Evolutionary conservation across 2,888 invertebrate species (phyloP).

Genomic region (Hipparchia semele): DNA sequence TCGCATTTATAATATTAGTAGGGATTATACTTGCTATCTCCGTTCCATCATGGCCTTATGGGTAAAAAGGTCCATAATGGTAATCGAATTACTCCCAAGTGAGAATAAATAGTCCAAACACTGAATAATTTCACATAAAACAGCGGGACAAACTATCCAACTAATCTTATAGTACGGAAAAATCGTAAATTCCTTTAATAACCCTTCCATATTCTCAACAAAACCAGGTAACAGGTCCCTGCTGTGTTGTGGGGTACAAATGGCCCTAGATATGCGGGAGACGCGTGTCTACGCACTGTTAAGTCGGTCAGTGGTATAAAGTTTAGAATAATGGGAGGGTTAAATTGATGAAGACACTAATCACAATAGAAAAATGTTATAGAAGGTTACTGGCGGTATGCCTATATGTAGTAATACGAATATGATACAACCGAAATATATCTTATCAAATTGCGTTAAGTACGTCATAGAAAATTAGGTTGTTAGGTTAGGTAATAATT

Average conservation of each 20-base stretch:
- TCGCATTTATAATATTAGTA: too few species aligned
- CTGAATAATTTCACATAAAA: constrained; percentile 8
- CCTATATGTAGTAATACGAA: too few species aligned
- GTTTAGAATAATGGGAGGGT: constrained; percentile 27
- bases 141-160: constrained; percentile 14
- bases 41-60: too few species aligned
- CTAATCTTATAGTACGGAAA: constrained; percentile 10
- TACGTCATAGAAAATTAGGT: too few species aligned
- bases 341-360: constrained; percentile 20
- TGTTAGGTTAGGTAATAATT: too few species aligned
- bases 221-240: constrained; percentile 46
- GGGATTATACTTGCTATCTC: too few species aligned
- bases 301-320: constrained; percentile 41
- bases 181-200: constrained; percentile 17
- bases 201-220: constrained; percentile 24
- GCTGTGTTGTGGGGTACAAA: constrained; percentile 48
- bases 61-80: neutral
- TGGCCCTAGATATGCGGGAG: constrained; percentile 38
- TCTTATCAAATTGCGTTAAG: too few species aligned
- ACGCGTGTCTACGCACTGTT: constrained; percentile 57
- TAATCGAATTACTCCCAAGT: neutral
- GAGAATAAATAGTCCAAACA: neutral
- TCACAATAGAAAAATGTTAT: too few species aligned
- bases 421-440: too few species aligned
- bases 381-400: too few species aligned